Percentiles rank a stretch among this genome's conserved stretches.
These are phyloP conservation scores for Ambastaia sidthimunki DNA, from an alignment of 2,797 vertebrate genomes.

Conservation along the genomic window DNA sequence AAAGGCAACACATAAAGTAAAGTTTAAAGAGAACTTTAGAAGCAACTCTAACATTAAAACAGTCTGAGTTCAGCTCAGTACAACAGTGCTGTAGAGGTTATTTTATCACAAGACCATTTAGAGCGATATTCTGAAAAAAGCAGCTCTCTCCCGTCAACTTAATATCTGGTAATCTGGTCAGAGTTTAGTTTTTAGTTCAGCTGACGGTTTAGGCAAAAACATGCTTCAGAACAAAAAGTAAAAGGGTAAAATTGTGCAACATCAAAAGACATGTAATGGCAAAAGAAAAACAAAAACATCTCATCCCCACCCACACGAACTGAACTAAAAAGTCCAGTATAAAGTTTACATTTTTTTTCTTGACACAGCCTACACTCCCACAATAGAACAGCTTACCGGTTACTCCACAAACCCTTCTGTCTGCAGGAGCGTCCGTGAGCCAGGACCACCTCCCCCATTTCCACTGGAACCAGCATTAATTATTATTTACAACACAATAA, in stretches of 20 bases:
- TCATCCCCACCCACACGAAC: neutral
- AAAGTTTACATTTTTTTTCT: slow-evolving; percentile 49
- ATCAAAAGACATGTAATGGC: slow-evolving; percentile 5
- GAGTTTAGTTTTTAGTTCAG: too few relatives aligned
- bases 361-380: slow-evolving; percentile 42
- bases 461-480: slow-evolving; percentile 41
- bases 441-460: slow-evolving; percentile 19
- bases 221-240: slow-evolving; percentile 1
- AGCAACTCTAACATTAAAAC: too few relatives aligned
- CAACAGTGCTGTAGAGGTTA: too few relatives aligned
- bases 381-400: slow-evolving; percentile 28
- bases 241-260: slow-evolving; percentile 13
- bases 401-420: slow-evolving; percentile 38
- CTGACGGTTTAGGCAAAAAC: neutral
- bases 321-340: neutral
- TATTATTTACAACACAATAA: slow-evolving; percentile 64
- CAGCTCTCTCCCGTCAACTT: slow-evolving; percentile 44
- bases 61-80: too few relatives aligned
- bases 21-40: neutral
- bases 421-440: slow-evolving; percentile 19
- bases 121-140: slow-evolving; percentile 49
- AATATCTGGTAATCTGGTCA: neutral
- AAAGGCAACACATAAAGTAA: neutral
- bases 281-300: neutral
- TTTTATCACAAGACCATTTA: slow-evolving; percentile 15